phyloP scores from a whole-genome alignment of 2,888 invertebrate species.

The Eledona agricola region DNA sequence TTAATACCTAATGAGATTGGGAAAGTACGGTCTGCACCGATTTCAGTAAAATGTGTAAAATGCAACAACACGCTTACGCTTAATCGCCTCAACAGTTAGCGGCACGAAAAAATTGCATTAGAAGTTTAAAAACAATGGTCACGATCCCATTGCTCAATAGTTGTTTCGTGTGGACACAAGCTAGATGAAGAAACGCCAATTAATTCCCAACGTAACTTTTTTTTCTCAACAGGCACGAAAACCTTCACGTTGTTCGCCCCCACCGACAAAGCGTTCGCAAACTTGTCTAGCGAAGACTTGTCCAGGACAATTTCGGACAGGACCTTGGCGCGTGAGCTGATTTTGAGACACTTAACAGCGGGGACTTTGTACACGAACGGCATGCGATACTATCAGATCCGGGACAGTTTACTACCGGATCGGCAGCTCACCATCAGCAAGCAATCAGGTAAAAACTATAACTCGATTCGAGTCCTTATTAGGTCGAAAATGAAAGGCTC shows the following conservation, averaged over 20 bases:
- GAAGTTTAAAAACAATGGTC: constrained; percentile 29
- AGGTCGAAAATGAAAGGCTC: constrained; percentile 31
- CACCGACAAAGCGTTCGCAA: constrained; percentile 81
- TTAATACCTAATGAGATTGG: no score
- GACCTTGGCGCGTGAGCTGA: constrained; percentile 75
- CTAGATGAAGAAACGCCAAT: constrained; percentile 23
- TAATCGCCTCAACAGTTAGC: constrained; percentile 5
- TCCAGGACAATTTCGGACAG: constrained; percentile 70
- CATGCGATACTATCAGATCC: constrained; percentile 87
- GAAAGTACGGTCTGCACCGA: no score
- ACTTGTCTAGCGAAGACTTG: constrained; percentile 69
- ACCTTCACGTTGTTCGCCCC: constrained; percentile 88
- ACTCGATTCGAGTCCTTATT: constrained; percentile 14
- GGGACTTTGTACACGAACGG: constrained; percentile 86
- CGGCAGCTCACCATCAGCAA: constrained; percentile 83
- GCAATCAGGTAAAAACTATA: constrained; percentile 68
- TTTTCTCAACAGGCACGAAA: constrained; percentile 71
- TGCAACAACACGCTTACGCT: no score
- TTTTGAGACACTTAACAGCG: constrained; percentile 78
- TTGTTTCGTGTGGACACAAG: constrained; percentile 11
- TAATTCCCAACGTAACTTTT: constrained; percentile 17
- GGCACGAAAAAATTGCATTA: constrained; percentile 27
- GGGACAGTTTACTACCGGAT: constrained; percentile 79
- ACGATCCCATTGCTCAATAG: constrained; percentile 31
- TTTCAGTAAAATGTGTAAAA: no score